Conservation (phyloP, 2,797 vertebrate species). For the Gymnoscopelus microlampas region DNA sequence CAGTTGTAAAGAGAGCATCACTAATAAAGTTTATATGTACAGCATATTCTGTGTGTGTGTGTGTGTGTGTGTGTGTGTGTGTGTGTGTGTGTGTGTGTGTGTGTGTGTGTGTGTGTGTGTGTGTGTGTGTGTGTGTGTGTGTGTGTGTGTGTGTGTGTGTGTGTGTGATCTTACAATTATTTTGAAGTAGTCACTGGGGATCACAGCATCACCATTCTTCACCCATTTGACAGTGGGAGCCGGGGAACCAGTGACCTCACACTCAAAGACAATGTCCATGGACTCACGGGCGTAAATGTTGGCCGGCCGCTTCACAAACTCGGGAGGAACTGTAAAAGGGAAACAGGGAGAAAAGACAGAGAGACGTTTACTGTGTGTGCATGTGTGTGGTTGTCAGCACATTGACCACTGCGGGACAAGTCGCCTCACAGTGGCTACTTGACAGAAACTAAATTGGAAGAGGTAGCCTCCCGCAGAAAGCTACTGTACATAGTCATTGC, state of each 20-base stretch:
- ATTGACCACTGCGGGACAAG: neutral
- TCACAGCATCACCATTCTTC: conserved; percentile 96
- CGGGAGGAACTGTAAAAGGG: conserved; percentile 84
- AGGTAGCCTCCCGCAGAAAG: no score
- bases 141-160: no score
- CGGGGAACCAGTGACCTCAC: conserved; percentile 91
- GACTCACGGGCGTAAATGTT: conserved; percentile 95
- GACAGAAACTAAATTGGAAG: neutral
- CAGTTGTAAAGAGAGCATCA: neutral
- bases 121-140: no score
- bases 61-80: no score
- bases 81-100: no score
- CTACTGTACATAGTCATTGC: neutral
- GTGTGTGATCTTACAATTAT: conserved; percentile 85
- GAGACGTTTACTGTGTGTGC: neutral
- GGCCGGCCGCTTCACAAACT: conserved; percentile 86
- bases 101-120: neutral
- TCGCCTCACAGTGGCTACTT: neutral
- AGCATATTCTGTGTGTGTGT: no score
- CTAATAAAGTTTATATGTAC: neutral
- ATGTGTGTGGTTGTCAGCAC: neutral
- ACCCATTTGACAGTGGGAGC: conserved; percentile 96
- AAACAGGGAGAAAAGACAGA: neutral
- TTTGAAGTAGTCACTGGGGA: conserved; percentile 98
- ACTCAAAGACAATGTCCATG: conserved; percentile 95